Conservation (phyloP, 92 coral and sea anemone genomes). For the Zoanthus sociatus region DNA sequence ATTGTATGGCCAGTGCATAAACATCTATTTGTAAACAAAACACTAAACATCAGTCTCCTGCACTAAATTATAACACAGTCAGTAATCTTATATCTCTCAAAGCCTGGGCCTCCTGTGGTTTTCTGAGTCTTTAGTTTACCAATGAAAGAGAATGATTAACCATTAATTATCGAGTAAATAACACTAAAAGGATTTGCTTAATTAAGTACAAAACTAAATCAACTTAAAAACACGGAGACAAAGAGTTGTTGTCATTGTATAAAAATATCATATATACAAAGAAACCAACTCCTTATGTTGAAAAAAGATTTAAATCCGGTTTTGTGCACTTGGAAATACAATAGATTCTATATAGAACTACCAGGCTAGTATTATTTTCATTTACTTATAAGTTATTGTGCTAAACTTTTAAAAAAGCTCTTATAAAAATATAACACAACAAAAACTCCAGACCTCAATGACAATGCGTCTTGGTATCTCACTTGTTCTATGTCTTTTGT, state of each 20-base stretch:
- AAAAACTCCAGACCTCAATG: conserved; percentile 67
- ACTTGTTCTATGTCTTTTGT: conserved; percentile 43
- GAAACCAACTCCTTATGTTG: not conserved
- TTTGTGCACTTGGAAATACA: not conserved
- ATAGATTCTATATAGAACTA: not conserved
- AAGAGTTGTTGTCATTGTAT: not conserved
- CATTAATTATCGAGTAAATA: too few species aligned
- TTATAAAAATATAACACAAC: not conserved
- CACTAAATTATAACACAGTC: too few species aligned
- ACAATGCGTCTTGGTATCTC: conserved; percentile 73
- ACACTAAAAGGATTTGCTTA: too few species aligned
- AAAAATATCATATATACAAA: not conserved
- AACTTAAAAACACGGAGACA: not conserved
- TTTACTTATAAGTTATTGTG: not conserved
- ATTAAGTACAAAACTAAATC: too few species aligned
- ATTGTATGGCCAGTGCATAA: too few species aligned
- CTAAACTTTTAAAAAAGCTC: not conserved
- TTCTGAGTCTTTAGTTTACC: too few species aligned
- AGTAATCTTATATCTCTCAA: too few species aligned
- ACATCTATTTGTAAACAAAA: too few species aligned
- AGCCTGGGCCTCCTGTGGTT: too few species aligned
- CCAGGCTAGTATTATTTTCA: not conserved
- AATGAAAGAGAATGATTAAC: too few species aligned
- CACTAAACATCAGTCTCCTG: too few species aligned
- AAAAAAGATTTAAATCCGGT: not conserved